These are phyloP conservation scores for Dolichoris vasculosae DNA, from an alignment of 1,140 invertebrate genomes.

Conservation along the genomic window DNA sequence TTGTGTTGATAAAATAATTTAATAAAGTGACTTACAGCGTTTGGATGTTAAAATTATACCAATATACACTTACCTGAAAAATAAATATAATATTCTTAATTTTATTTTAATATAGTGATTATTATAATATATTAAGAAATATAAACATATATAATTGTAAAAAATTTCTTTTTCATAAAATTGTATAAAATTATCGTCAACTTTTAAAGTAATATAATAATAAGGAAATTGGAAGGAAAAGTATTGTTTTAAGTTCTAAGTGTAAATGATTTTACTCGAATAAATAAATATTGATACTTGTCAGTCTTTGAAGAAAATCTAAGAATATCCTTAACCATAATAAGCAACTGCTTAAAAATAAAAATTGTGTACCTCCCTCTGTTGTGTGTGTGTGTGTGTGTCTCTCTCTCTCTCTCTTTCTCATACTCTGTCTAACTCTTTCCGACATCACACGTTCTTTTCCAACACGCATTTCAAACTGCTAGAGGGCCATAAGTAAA, in stretches of 20 bases:
- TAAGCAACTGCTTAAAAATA: not conserved
- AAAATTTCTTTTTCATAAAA: no score
- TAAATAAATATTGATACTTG: conserved; percentile 10
- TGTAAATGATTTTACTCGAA: not conserved
- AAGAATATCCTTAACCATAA: not conserved
- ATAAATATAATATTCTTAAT: no score
- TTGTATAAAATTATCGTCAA: not conserved
- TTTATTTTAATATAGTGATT: no score
- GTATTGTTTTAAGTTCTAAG: not conserved
- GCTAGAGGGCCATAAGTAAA: conserved; percentile 30
- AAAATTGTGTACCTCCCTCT: not conserved
- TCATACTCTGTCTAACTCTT: no score
- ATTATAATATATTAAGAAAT: no score
- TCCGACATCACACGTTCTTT: not conserved
- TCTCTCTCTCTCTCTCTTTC: not conserved
- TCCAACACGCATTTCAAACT: not conserved
- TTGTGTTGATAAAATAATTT: not conserved
- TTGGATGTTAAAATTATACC: not conserved
- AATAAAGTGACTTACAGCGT: not conserved
- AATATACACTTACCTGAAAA: conserved; percentile 4
- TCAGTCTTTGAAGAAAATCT: not conserved
- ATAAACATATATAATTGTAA: no score
- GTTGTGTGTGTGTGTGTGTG: no score
- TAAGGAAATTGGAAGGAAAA: not conserved
- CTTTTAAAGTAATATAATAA: not conserved